Percentiles rank a stretch among this genome's conserved stretches.
These are phyloP conservation scores for Anas acuta DNA, from an alignment of 2,797 vertebrate species.

Conservation along the genomic window DNA sequence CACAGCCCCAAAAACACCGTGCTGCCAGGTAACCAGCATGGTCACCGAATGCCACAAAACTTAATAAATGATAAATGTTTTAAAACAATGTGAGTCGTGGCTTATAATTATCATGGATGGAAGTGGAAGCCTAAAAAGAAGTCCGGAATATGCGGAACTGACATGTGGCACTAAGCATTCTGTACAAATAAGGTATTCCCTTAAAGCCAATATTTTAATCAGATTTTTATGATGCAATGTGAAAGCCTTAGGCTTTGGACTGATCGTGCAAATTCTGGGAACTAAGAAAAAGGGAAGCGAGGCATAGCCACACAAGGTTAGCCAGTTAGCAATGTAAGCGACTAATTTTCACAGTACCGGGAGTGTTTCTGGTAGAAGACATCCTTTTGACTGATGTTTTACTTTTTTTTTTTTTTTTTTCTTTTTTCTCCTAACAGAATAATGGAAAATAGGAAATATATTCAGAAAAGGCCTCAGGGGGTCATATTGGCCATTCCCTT, in stretches of 20 bases:
- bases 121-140: neutral
- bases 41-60: neutral
- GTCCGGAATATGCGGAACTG: neutral
- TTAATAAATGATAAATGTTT: neutral
- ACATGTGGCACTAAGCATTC: neutral
- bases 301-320: neutral
- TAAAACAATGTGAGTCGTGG: neutral
- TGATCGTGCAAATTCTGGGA: neutral
- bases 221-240: neutral
- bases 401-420: fast-evolving
- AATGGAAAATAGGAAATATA: neutral
- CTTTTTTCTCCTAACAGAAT: neutral
- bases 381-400: neutral
- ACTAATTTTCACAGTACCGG: neutral
- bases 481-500: neutral
- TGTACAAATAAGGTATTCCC: neutral
- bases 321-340: neutral
- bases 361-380: neutral
- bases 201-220: neutral
- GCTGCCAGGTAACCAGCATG: neutral
- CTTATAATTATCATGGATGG: neutral
- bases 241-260: neutral
- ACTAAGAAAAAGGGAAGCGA: neutral
- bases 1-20: neutral
- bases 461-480: neutral